Conservation (phyloP, 2,888 invertebrate species). For the Rhagonycha lutea region DNA sequence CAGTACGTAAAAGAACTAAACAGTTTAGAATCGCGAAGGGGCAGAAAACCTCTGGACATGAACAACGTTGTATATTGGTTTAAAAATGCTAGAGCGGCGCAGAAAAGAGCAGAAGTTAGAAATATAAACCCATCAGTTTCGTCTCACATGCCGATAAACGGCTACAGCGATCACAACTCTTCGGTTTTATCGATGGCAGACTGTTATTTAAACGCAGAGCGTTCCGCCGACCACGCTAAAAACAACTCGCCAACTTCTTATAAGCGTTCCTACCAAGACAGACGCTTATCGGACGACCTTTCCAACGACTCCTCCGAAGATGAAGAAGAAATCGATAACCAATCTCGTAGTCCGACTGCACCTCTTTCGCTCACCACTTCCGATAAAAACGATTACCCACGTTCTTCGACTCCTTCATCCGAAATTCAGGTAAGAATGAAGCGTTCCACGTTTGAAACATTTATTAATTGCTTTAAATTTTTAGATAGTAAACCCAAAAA, state of each 20-base stretch:
- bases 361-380: constrained; percentile 73
- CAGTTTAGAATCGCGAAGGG: constrained; percentile 86
- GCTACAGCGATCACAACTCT: constrained; percentile 68
- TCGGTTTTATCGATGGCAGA: constrained; percentile 66
- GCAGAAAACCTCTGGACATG: constrained; percentile 91
- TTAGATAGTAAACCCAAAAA: constrained; percentile 47
- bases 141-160: constrained; percentile 66
- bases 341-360: constrained; percentile 68
- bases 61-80: constrained; percentile 98
- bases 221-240: constrained; percentile 64
- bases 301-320: constrained; percentile 70
- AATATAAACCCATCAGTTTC: constrained; percentile 62
- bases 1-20: constrained; percentile 95
- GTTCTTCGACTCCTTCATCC: constrained; percentile 45
- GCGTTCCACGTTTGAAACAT: background rate
- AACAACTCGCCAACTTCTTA: constrained; percentile 63
- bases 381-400: constrained; percentile 60
- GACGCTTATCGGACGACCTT: constrained; percentile 69
- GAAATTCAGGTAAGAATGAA: constrained; percentile 50
- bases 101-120: constrained; percentile 85
- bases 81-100: constrained; percentile 95
- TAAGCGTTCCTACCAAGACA: constrained; percentile 61
- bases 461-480: constrained; percentile 31
- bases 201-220: constrained; percentile 59
- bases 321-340: constrained; percentile 68